Percentiles rank a stretch among this genome's conserved stretches.
Conservation (phyloP, 1,140 invertebrate species). For the Sminthurinus signatus region DNA sequence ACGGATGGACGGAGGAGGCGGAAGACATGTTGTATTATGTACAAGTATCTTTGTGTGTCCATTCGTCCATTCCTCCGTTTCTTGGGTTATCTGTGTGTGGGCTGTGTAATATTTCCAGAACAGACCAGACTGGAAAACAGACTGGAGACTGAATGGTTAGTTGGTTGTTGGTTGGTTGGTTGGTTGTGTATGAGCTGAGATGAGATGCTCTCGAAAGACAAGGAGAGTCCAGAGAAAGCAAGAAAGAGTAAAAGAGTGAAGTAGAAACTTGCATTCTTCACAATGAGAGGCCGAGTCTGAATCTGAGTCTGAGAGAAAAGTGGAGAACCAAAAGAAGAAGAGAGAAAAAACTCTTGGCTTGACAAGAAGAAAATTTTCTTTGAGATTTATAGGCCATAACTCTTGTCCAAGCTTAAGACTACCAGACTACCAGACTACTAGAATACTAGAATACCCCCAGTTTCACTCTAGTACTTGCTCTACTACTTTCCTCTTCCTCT, state of each 20-base stretch:
- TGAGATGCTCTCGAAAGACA: neutral
- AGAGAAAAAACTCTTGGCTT: slow-evolving; percentile 21
- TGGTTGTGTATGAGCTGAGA: neutral
- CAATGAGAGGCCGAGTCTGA: neutral
- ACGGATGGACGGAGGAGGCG: too few relatives aligned
- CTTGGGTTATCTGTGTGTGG: too few relatives aligned
- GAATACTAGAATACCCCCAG: slow-evolving; percentile 1
- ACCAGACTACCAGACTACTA: neutral
- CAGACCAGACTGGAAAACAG: neutral
- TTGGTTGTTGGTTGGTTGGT: too few relatives aligned
- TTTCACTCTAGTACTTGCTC: slow-evolving; percentile 3
- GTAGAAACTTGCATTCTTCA: neutral
- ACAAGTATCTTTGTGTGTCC: too few relatives aligned
- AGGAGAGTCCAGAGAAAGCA: neutral
- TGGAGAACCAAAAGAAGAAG: slow-evolving; percentile 1
- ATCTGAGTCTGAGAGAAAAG: neutral
- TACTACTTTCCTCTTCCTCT: neutral
- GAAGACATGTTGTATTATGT: too few relatives aligned
- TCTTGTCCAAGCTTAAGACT: slow-evolving; percentile 23
- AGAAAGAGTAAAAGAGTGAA: slow-evolving; percentile 8
- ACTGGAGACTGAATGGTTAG: too few relatives aligned
- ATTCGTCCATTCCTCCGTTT: too few relatives aligned
- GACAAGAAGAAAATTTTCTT: slow-evolving; percentile 35
- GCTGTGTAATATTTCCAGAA: too few relatives aligned
- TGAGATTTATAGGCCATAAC: slow-evolving; percentile 33